Percentiles rank a stretch among this genome's conserved stretches.
phyloP scores from a whole-genome alignment of 2,888 invertebrate species.

The Hypselothyrea guttata region DNA sequence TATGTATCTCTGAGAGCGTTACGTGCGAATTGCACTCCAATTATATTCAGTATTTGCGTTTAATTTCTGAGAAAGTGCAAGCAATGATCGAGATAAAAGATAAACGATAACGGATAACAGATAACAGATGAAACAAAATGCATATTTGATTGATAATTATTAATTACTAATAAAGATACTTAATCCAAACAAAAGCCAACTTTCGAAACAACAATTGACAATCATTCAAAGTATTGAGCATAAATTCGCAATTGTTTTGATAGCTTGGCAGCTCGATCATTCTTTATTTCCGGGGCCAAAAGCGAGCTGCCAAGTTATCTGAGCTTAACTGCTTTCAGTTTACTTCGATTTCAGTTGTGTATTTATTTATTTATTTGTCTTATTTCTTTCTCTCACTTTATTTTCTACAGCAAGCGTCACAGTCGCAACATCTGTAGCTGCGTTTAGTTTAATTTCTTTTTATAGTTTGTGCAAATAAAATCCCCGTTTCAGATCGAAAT shows the following conservation, averaged over 20 bases:
- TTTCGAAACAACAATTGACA: constrained; percentile 13
- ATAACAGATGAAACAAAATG: constrained; percentile 15
- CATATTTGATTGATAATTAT: constrained; percentile 54
- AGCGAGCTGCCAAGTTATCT: constrained; percentile 1
- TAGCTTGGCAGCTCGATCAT: no score
- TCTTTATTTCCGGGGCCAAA: no score
- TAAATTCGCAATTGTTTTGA: not conserved
- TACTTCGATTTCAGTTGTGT: constrained; percentile 20
- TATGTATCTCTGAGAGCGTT: constrained; percentile 13
- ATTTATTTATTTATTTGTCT: constrained; percentile 17
- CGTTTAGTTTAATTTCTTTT: constrained; percentile 20
- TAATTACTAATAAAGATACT: constrained; percentile 63
- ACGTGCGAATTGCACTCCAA: constrained; percentile 15
- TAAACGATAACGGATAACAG: no score
- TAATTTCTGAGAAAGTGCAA: constrained; percentile 24
- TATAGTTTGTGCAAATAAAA: constrained; percentile 36
- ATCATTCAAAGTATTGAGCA: not conserved
- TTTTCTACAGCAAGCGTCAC: constrained; percentile 62
- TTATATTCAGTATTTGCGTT: constrained; percentile 49
- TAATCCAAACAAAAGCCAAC: constrained; percentile 38
- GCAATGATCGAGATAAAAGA: not conserved
- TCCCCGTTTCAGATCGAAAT: constrained; percentile 1
- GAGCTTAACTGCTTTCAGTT: constrained; percentile 12
- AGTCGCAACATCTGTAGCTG: constrained; percentile 42
- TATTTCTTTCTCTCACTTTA: constrained; percentile 34